phyloP scores from a whole-genome alignment of 2,797 vertebrate species.

The Pogoniulus pusillus region DNA sequence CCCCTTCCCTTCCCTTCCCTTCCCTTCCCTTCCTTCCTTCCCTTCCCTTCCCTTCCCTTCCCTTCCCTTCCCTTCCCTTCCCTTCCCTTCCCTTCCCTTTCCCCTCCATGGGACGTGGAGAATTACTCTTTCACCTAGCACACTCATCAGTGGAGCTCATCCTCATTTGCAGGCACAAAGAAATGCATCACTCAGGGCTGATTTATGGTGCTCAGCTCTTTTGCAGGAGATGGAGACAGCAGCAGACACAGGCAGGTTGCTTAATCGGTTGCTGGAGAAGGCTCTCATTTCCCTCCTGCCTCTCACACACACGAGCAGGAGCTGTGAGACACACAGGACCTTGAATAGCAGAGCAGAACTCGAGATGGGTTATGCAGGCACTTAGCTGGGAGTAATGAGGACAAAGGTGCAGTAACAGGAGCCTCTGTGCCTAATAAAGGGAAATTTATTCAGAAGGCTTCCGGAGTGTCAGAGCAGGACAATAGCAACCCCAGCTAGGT shows the following conservation, averaged over 20 bases:
- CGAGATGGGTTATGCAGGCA: neutral
- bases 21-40: no score
- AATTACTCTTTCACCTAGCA: neutral
- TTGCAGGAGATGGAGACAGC: neutral
- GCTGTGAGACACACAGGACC: neutral
- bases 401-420: neutral
- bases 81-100: no score
- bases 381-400: conserved; percentile 24
- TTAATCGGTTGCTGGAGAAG: neutral
- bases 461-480: neutral
- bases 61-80: no score
- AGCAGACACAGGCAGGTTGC: neutral
- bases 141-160: neutral
- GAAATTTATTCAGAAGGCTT: conserved; percentile 50
- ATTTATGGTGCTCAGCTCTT: neutral
- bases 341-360: neutral
- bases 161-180: neutral
- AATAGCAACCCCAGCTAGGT: neutral
- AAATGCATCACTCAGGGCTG: neutral
- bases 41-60: no score
- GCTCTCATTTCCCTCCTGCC: neutral
- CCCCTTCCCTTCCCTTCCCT: no score
- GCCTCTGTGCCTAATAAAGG: conserved; percentile 34
- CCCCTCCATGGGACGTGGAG: neutral
- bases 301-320: neutral